Evolutionary conservation across 1,140 invertebrate species (phyloP).

Genomic region (Campodea augens): DNA sequence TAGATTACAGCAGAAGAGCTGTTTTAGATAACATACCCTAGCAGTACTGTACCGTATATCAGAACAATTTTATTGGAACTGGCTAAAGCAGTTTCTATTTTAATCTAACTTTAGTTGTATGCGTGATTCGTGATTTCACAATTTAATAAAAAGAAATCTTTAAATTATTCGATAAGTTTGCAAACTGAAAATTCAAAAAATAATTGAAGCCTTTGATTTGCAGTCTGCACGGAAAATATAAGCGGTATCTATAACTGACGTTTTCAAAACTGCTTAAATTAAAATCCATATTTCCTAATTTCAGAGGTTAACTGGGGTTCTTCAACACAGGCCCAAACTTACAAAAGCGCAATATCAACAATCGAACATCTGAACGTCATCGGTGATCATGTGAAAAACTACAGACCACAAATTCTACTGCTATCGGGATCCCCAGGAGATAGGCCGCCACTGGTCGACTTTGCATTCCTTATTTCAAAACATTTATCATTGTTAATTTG

Average conservation of each 20-base stretch:
- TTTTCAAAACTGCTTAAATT: not conserved
- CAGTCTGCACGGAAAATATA: too few species aligned
- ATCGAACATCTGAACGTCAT: slow-evolving; percentile 29
- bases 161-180: too few species aligned
- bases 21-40: too few species aligned
- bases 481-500: slow-evolving; percentile 32
- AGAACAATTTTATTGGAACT: too few species aligned
- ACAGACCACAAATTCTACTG: slow-evolving; percentile 37
- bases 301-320: slow-evolving; percentile 44
- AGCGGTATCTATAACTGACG: not conserved
- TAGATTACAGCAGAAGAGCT: too few species aligned
- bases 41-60: too few species aligned
- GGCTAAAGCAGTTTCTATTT: too few species aligned
- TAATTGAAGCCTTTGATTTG: too few species aligned
- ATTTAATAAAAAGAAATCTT: too few species aligned
- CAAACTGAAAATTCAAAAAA: too few species aligned
- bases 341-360: slow-evolving; percentile 30
- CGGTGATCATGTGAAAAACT: slow-evolving; percentile 41
- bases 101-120: too few species aligned
- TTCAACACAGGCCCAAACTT: slow-evolving; percentile 38
- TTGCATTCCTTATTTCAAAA: slow-evolving; percentile 32
- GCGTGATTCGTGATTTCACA: too few species aligned
- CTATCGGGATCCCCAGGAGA: slow-evolving; percentile 30
- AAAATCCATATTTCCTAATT: slow-evolving; percentile 4
- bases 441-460: slow-evolving; percentile 32